Evolutionary conservation across 2,797 vertebrate genomes (phyloP).

Genomic region (Scomberomorus guttatus): DNA sequence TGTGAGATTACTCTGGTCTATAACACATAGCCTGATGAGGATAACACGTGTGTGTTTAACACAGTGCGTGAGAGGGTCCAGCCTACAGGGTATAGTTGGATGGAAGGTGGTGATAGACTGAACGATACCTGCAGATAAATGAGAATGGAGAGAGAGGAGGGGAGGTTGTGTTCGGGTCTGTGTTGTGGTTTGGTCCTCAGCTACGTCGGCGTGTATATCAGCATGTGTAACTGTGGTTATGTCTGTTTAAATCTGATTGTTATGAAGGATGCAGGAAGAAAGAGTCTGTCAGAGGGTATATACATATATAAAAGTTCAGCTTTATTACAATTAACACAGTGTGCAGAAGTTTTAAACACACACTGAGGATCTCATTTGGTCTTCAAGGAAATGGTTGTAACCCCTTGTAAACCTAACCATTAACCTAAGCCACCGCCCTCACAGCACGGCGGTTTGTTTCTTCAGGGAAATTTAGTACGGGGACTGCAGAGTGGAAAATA

Average conservation of each 20-base stretch:
- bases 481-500: conserved; percentile 52
- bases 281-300: conserved; percentile 13
- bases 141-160: conserved; percentile 28
- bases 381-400: conserved; percentile 44
- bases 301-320: not conserved
- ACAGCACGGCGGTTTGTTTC: conserved; percentile 33
- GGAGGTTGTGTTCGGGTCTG: not conserved
- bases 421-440: conserved; percentile 13
- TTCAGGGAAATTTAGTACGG: conserved; percentile 51
- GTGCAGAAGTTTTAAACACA: conserved; percentile 7
- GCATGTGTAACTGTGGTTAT: conserved; percentile 10
- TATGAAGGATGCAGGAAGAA: conserved; percentile 23
- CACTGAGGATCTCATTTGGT: conserved; percentile 30
- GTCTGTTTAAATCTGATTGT: conserved; percentile 28
- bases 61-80: conserved; percentile 51
- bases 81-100: conserved; percentile 30
- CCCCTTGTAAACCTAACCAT: conserved; percentile 35
- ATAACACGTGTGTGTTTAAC: conserved; percentile 78
- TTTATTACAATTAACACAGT: conserved; percentile 20
- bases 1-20: conserved; percentile 78
- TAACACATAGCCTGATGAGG: conserved; percentile 78
- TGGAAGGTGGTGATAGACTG: conserved; percentile 58
- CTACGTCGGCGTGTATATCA: not conserved
- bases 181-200: conserved; percentile 37
- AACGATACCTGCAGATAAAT: conserved; percentile 62